A percentile compares a stretch with the other conserved stretches of the same genome.
Conservation (phyloP, 2,113 vertebrate species). For the Campylomormyrus tamandua region DNA sequence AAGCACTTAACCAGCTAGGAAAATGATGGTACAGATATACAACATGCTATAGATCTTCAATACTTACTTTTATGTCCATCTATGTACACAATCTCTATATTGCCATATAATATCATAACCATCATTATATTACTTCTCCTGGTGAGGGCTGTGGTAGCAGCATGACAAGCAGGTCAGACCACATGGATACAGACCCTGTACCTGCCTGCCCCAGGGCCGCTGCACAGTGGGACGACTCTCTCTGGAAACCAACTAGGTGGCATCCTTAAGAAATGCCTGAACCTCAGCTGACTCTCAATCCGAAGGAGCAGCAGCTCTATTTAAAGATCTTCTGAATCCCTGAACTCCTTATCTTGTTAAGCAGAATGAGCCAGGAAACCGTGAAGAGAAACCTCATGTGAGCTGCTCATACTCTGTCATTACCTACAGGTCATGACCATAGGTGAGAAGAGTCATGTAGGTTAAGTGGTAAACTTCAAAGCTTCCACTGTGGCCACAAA, state of each 20-base stretch:
- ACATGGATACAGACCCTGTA: background rate
- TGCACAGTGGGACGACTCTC: background rate
- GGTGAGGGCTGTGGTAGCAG: background rate
- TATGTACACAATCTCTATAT: background rate
- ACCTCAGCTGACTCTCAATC: background rate
- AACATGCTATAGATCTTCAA: background rate
- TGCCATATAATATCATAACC: background rate
- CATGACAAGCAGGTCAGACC: background rate
- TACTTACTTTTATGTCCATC: background rate
- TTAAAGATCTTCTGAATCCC: background rate
- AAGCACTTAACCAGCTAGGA: background rate
- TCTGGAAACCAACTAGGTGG: background rate
- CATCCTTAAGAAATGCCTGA: background rate
- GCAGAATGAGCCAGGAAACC: background rate
- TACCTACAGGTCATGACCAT: background rate
- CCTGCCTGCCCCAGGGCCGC: background rate
- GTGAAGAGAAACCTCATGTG: background rate
- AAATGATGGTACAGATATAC: background rate
- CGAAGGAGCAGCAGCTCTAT: background rate
- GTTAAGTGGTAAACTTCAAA: background rate
- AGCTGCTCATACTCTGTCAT: background rate
- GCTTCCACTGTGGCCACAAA: background rate
- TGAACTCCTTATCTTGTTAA: background rate
- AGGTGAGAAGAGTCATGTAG: background rate
- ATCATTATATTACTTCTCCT: background rate